Percentiles rank a stretch among this genome's conserved stretches.
These are phyloP conservation scores for Tipula vernalis DNA, from an alignment of 2,888 invertebrate species.

Conservation along the genomic window DNA sequence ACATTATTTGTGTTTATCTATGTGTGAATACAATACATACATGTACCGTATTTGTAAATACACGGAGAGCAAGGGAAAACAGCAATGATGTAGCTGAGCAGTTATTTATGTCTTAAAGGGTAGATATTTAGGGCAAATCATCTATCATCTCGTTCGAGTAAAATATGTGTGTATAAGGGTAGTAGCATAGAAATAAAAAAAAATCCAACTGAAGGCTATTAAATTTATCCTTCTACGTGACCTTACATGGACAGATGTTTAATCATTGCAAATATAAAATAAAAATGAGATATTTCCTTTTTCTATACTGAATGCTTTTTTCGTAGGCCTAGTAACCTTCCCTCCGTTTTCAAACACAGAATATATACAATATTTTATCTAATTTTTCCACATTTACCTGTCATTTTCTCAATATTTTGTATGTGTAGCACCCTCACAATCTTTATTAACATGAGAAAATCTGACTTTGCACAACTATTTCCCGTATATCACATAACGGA, in stretches of 20 bases:
- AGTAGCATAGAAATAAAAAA: neutral
- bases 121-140: neutral
- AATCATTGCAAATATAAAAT: neutral
- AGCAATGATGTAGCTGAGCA: neutral
- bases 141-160: neutral
- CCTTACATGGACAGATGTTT: slow-evolving; percentile 4
- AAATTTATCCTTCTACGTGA: neutral
- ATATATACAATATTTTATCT: neutral
- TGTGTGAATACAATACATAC: too few species aligned
- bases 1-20: neutral
- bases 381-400: neutral
- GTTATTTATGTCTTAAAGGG: neutral
- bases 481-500: neutral
- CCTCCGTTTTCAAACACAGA: neutral
- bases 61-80: neutral
- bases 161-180: neutral
- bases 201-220: neutral
- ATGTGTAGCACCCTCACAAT: neutral
- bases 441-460: neutral
- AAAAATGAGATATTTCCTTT: neutral
- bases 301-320: neutral
- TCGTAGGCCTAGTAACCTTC: neutral
- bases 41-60: neutral
- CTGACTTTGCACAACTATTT: neutral
- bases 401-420: neutral